Conservation (phyloP, 2,888 invertebrate species). For the Cantharis rufa region DNA sequence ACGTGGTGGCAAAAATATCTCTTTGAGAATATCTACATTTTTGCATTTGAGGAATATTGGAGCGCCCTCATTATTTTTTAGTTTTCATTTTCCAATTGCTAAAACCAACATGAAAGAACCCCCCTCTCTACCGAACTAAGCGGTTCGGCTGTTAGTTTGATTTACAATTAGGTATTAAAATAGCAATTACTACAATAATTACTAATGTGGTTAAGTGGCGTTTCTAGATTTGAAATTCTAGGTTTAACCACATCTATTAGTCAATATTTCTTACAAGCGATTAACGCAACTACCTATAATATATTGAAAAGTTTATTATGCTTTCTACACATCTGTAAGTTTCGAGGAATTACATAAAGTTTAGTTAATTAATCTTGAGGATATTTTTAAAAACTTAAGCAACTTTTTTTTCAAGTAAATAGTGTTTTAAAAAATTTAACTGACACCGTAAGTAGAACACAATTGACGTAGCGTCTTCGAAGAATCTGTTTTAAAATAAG, state of each 20-base stretch:
- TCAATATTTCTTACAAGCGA: neutral
- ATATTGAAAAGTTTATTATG: neutral
- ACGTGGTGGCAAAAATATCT: no score
- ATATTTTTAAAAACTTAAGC: neutral
- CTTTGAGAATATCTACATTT: no score
- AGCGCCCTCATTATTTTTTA: no score
- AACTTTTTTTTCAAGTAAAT: neutral
- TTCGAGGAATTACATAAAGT: neutral
- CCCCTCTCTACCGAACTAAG: no score
- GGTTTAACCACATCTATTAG: neutral
- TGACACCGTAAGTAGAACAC: constrained; percentile 2
- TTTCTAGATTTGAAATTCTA: neutral
- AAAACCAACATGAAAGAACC: no score
- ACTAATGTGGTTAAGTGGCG: neutral
- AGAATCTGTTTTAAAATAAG: constrained; percentile 3
- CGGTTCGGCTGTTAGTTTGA: no score
- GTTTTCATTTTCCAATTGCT: no score
- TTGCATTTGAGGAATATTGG: no score
- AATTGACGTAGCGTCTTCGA: neutral
- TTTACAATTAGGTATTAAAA: no score
- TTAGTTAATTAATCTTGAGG: neutral
- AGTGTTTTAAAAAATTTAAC: neutral
- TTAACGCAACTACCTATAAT: neutral
- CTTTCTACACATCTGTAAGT: neutral
- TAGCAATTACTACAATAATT: no score